phyloP scores from a whole-genome alignment of 2,888 invertebrate species.

The Phlogophora meticulosa region DNA sequence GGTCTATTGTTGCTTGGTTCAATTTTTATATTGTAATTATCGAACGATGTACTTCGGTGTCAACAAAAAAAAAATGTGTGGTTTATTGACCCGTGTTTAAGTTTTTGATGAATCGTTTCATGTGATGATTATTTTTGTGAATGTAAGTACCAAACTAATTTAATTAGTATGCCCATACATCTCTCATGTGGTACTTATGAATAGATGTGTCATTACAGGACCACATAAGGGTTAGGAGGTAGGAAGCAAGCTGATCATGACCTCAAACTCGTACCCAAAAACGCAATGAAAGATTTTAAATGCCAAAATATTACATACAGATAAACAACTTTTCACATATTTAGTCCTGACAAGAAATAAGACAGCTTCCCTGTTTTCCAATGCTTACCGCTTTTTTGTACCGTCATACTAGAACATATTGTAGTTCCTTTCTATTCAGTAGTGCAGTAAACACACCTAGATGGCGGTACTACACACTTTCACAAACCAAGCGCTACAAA shows the following conservation, averaged over 20 bases:
- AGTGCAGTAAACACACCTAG: constrained; percentile 33
- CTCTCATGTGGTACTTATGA: not conserved
- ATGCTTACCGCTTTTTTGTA: not conserved
- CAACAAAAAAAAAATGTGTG: constrained; percentile 49
- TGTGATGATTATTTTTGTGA: not conserved
- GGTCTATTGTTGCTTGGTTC: constrained; percentile 66
- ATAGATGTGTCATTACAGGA: not conserved
- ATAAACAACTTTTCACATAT: not conserved
- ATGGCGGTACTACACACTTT: constrained; percentile 30
- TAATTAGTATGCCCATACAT: not conserved
- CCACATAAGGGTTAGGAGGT: not conserved
- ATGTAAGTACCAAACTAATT: not conserved
- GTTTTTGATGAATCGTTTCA: constrained; percentile 23
- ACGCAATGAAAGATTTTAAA: not conserved
- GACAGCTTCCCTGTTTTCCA: not conserved
- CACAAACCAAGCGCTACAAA: not conserved
- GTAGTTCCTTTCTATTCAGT: not conserved
- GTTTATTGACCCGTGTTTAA: constrained; percentile 48
- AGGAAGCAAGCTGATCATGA: not conserved
- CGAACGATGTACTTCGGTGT: constrained; percentile 48
- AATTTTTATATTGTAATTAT: constrained; percentile 61
- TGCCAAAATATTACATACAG: not conserved
- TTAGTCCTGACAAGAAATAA: not conserved
- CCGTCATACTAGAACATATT: not conserved
- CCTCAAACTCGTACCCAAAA: not conserved